Evolutionary conservation across 2,113 vertebrate species (phyloP).

Genomic region (Podarcis muralis): DNA sequence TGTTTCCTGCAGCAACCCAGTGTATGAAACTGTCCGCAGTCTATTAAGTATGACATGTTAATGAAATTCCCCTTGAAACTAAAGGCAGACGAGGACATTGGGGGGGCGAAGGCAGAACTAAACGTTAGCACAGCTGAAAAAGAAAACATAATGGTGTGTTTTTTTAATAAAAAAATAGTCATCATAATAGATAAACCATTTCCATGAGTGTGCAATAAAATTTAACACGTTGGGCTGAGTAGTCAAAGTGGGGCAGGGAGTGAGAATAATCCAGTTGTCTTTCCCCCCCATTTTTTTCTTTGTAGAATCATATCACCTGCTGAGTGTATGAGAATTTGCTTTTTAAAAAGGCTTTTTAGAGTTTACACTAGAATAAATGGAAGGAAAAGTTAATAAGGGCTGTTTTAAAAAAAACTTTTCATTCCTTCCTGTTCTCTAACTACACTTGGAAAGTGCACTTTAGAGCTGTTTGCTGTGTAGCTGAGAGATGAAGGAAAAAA

Average conservation of each 20-base stretch:
- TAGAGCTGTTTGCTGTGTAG: slow-evolving; percentile 77
- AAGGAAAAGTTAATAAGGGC: slow-evolving; percentile 87
- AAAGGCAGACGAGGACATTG: slow-evolving; percentile 43
- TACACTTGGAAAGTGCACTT: slow-evolving; percentile 83
- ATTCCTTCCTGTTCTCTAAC: slow-evolving; percentile 84
- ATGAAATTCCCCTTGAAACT: slow-evolving; percentile 60
- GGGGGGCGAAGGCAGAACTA: slow-evolving; percentile 46
- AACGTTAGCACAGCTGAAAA: slow-evolving; percentile 68
- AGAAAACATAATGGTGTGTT: slow-evolving; percentile 57
- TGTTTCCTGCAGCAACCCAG: slow-evolving; percentile 35
- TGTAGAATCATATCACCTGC: slow-evolving; percentile 76
- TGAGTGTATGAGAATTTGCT: slow-evolving; percentile 79
- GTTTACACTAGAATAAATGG: slow-evolving; percentile 83
- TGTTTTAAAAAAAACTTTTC: slow-evolving; percentile 82
- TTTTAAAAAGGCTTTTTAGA: slow-evolving; percentile 82
- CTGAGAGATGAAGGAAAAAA: slow-evolving; percentile 76
- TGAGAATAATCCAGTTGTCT: slow-evolving; percentile 64
- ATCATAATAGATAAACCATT: slow-evolving; percentile 52
- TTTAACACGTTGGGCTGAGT: slow-evolving; percentile 53
- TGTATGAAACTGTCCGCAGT: slow-evolving; percentile 36
- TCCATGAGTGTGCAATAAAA: slow-evolving; percentile 75
- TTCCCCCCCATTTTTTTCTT: slow-evolving; percentile 68
- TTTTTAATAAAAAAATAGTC: slow-evolving; percentile 14
- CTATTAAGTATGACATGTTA: slow-evolving; percentile 42
- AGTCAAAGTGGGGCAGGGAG: slow-evolving; percentile 50